A percentile compares a stretch with the other conserved stretches of the same genome.
Conservation (phyloP, 2,888 invertebrate species). For the Eucriotettix oculatus region DNA sequence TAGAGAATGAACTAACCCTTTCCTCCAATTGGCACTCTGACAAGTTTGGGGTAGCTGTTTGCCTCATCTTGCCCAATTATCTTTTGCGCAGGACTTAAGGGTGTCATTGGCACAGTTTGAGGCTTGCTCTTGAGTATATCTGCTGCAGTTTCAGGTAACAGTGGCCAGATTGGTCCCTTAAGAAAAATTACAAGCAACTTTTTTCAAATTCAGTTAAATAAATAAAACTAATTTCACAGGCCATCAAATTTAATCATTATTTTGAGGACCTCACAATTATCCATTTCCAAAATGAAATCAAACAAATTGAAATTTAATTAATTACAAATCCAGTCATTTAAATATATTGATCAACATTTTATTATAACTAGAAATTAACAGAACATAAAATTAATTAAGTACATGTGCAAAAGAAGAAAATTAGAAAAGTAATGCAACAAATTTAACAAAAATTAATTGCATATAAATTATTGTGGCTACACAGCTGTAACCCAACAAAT, state of each 20-base stretch:
- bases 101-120: not conserved
- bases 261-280: too few relatives aligned
- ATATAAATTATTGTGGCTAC: too few relatives aligned
- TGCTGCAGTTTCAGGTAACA: slow-evolving; percentile 31
- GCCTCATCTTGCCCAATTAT: slow-evolving; percentile 28
- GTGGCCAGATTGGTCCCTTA: slow-evolving; percentile 37
- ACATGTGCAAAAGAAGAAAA: too few relatives aligned
- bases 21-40: slow-evolving; percentile 2
- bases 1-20: slow-evolving; percentile 1
- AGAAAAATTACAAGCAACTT: not conserved
- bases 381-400: too few relatives aligned
- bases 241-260: not conserved
- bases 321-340: too few relatives aligned
- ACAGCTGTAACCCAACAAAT: too few relatives aligned
- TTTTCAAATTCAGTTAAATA: not conserved
- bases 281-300: too few relatives aligned
- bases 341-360: too few relatives aligned
- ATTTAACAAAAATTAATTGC: too few relatives aligned
- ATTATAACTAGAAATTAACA: too few relatives aligned
- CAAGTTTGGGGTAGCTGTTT: slow-evolving; percentile 22
- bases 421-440: too few relatives aligned
- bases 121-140: not conserved
- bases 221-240: not conserved
- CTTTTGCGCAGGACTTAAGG: slow-evolving; percentile 5
- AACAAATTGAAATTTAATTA: too few relatives aligned